These are phyloP conservation scores for Pedetes capensis DNA, from an alignment of 2,113 vertebrate species.

Conservation along the genomic window DNA sequence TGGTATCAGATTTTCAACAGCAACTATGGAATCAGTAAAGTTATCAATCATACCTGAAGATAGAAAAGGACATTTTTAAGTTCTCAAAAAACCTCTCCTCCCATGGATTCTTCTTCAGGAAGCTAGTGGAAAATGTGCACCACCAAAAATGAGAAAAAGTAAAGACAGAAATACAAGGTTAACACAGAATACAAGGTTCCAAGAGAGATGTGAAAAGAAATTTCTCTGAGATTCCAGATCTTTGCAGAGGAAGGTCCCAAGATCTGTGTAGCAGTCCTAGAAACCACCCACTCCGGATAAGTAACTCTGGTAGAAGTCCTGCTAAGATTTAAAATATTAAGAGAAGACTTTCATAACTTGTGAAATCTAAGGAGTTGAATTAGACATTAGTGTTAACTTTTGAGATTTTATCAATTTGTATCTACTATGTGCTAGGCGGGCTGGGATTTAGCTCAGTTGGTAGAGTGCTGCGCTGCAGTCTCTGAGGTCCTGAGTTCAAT, in stretches of 20 bases:
- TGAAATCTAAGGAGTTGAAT: not conserved
- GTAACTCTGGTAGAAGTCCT: not conserved
- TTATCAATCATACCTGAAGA: not conserved
- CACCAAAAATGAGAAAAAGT: not conserved
- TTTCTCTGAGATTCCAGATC: not conserved
- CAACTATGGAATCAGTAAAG: not conserved
- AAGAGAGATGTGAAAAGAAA: not conserved
- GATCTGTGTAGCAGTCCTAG: not conserved
- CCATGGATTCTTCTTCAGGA: fast-evolving
- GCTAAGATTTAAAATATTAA: not conserved
- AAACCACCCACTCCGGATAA: not conserved
- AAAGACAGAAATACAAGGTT: not conserved
- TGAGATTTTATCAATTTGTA: not conserved
- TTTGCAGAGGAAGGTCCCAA: not conserved
- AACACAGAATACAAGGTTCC: not conserved
- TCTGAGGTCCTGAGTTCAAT: too few species aligned
- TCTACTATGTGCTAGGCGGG: not conserved
- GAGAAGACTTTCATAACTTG: not conserved
- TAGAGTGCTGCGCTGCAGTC: too few species aligned
- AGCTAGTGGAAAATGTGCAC: not conserved
- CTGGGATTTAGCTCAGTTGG: too few species aligned
- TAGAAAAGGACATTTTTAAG: not conserved
- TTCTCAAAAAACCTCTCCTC: not conserved
- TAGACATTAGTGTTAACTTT: not conserved
- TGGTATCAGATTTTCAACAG: not conserved